Percentiles rank a stretch among this genome's conserved stretches.
Conservation (phyloP, 2,797 vertebrate genomes). For the Vultur gryphus region DNA sequence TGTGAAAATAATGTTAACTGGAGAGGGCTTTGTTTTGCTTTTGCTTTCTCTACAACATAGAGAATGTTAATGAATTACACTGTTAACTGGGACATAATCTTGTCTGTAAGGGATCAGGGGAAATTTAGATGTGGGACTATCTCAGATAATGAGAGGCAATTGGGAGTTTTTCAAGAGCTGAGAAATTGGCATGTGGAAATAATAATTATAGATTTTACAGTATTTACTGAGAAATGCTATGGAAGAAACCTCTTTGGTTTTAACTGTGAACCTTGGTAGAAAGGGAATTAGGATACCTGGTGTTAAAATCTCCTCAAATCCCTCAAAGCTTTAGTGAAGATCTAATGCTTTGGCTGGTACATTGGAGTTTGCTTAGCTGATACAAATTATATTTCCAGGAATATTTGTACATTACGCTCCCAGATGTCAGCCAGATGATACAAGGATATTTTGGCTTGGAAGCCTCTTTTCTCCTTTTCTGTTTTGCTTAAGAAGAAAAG, state of each 20-base stretch:
- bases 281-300: slow-evolving; percentile 56
- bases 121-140: slow-evolving; percentile 65
- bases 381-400: slow-evolving; percentile 33
- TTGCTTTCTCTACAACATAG: slow-evolving; percentile 45
- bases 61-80: slow-evolving; percentile 64
- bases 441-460: slow-evolving; percentile 37
- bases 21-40: slow-evolving; percentile 36
- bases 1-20: slow-evolving; percentile 47
- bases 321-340: slow-evolving; percentile 36
- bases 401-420: slow-evolving; percentile 12
- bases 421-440: slow-evolving; percentile 35
- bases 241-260: slow-evolving; percentile 15
- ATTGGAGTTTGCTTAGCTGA: slow-evolving; percentile 30
- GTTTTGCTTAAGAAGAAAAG: slow-evolving; percentile 56
- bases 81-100: slow-evolving; percentile 68
- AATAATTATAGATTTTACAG: slow-evolving; percentile 69
- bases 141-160: slow-evolving; percentile 63
- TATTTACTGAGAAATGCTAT: slow-evolving; percentile 44
- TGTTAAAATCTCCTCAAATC: slow-evolving; percentile 52
- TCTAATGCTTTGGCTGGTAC: not conserved
- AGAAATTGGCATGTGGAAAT: slow-evolving; percentile 60
- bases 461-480: slow-evolving; percentile 41
- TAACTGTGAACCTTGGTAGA: slow-evolving; percentile 36
- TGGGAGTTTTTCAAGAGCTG: slow-evolving; percentile 48
- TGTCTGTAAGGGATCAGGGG: slow-evolving; percentile 58